These are phyloP conservation scores for Rhinella marina DNA, from an alignment of 2,797 vertebrate species.

Conservation along the genomic window DNA sequence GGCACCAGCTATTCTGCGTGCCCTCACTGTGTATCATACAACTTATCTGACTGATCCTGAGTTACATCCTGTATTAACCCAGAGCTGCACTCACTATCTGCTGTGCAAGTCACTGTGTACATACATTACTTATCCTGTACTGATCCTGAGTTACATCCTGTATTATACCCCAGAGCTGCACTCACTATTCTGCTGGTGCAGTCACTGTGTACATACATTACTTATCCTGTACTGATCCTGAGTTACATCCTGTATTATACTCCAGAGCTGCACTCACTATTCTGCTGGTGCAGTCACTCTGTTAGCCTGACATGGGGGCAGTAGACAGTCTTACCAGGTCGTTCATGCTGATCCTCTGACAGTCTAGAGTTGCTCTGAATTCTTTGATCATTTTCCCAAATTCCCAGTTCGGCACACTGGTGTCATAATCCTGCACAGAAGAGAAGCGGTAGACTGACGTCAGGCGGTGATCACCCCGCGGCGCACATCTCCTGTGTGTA, in stretches of 20 bases:
- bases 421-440: constrained; percentile 82
- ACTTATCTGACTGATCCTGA: too few relatives aligned
- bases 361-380: constrained; percentile 85
- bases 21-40: too few relatives aligned
- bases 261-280: background rate
- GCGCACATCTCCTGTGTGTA: too few relatives aligned
- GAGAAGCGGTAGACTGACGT: background rate
- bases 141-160: too few relatives aligned
- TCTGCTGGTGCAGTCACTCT: background rate
- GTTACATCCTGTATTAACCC: too few relatives aligned
- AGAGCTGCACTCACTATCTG: too few relatives aligned
- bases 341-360: constrained; percentile 75
- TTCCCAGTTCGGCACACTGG: constrained; percentile 86
- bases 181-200: background rate
- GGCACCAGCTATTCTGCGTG: too few relatives aligned
- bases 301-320: background rate
- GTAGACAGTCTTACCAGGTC: constrained; percentile 78
- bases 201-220: background rate
- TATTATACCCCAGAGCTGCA: background rate
- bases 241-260: background rate
- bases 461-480: too few relatives aligned
- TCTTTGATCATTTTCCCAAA: constrained; percentile 94
- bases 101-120: too few relatives aligned
- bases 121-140: too few relatives aligned
- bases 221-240: background rate